These are phyloP conservation scores for Rhincodon typus DNA, from an alignment of 2,797 vertebrate species.

Conservation along the genomic window DNA sequence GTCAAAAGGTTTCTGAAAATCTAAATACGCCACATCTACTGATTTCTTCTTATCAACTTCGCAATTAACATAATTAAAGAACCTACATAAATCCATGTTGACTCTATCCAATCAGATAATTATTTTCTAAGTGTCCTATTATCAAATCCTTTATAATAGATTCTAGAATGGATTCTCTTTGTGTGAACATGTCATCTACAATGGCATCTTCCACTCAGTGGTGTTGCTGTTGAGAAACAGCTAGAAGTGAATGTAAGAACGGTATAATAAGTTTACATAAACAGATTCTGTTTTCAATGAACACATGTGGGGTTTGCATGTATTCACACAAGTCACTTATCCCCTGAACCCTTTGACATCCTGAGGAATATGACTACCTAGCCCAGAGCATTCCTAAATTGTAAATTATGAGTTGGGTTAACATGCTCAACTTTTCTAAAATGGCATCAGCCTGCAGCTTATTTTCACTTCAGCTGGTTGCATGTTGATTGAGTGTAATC, in stretches of 20 bases:
- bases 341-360: background rate
- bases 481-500: background rate
- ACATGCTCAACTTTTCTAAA: background rate
- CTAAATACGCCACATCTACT: no score
- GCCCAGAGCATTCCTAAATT: background rate
- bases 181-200: background rate
- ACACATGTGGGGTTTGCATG: background rate
- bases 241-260: no score
- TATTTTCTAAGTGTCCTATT: no score
- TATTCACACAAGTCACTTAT: background rate
- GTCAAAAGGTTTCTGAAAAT: no score
- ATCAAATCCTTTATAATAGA: no score
- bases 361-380: background rate
- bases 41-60: no score
- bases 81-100: no score
- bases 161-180: background rate
- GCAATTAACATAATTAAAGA: no score
- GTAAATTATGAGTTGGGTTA: background rate
- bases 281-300: no score
- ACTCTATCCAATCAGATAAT: no score
- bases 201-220: background rate
- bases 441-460: background rate
- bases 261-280: no score
- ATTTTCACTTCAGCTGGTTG: background rate
- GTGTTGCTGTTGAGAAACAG: background rate